Evolutionary conservation across 2,888 invertebrate species (phyloP), one percentile per base, ranked within the genome.

Genomic region (Chrysina gloriosa): DNA sequence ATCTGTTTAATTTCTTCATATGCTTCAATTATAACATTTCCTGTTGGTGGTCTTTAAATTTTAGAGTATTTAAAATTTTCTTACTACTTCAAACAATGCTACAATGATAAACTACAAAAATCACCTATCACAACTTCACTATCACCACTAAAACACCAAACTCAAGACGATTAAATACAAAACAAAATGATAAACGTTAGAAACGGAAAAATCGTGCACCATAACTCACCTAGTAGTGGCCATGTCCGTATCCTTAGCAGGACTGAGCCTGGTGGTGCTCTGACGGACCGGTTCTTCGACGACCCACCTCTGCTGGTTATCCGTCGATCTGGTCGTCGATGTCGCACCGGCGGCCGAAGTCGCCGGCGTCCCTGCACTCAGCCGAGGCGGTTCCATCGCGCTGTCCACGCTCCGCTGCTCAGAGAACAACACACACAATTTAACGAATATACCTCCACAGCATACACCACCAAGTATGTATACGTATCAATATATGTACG

Each of bases 161-260:
- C 7, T n/a, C n/a, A 9, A 4, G n/a, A 31, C n/a, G n/a, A n/a
- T n/a, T n/a, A n/a, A n/a, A n/a, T n/a, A n/a, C n/a, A n/a, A n/a
- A n/a, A n/a, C n/a, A n/a, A n/a, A n/a, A n/a, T n/a, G n/a, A n/a
- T n/a, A n/a, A n/a, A n/a, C n/a, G n/a, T n/a, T n/a, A 16, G 2
- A 29, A 52, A 6, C 7, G n/a, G 2, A 45, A 45, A 45, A 4
- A 45, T n/a, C n/a, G n/a, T 9, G 19, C 56, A 39, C 58, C 21
- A 29, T 34, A 19, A 71, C 76, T 78, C 74, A 77, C 78, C 78
- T 77, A 56, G 76, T 72, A 67, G 76, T 73, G 65, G 75, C 72
- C 77, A 79, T 84, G 74, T 81, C 81, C 74, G 81, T 76, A 77
- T 84, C 84, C 77, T 82, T 79, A 75, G 81, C 82, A 70, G 85